Percentiles rank a stretch among this genome's conserved stretches.
phyloP scores from a whole-genome alignment of 1,140 invertebrate species.

The Mya arenaria region DNA sequence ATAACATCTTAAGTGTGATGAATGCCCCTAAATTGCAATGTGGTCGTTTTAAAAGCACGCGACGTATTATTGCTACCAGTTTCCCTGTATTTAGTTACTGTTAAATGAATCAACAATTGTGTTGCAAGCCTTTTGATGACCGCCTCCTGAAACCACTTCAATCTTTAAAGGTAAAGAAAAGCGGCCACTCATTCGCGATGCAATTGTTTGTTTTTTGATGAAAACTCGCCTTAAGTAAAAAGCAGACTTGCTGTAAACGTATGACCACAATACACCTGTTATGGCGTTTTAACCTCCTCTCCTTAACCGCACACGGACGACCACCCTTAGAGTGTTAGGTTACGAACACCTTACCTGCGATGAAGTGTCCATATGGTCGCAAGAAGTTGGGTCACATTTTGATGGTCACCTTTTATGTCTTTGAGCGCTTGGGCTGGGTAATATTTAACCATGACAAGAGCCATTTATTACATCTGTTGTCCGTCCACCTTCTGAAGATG shows the following conservation, averaged over 20 bases:
- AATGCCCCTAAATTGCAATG: constrained; percentile 31
- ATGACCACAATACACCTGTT: too few relatives aligned
- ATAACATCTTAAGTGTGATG: constrained; percentile 47
- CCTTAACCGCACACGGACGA: constrained; percentile 44
- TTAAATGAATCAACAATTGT: too few relatives aligned
- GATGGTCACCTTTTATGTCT: background rate
- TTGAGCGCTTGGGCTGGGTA: constrained; percentile 13
- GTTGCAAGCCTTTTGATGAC: too few relatives aligned
- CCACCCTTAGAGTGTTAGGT: too few relatives aligned
- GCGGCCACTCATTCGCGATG: too few relatives aligned
- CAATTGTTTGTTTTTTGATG: constrained; percentile 19
- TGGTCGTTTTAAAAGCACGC: constrained; percentile 22
- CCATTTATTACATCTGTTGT: constrained; percentile 1
- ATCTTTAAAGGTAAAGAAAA: too few relatives aligned
- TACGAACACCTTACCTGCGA: background rate
- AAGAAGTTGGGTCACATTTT: too few relatives aligned
- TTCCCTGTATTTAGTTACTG: too few relatives aligned
- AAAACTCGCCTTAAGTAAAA: constrained; percentile 10
- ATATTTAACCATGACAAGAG: constrained; percentile 43
- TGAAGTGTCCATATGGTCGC: constrained; percentile 51
- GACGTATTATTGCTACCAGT: too few relatives aligned
- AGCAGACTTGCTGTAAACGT: too few relatives aligned
- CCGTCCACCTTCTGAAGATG: background rate
- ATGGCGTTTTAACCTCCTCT: background rate
- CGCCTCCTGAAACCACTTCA: too few relatives aligned